phyloP scores from a whole-genome alignment of 2,797 vertebrate genomes.

The Pogoniulus pusillus region DNA sequence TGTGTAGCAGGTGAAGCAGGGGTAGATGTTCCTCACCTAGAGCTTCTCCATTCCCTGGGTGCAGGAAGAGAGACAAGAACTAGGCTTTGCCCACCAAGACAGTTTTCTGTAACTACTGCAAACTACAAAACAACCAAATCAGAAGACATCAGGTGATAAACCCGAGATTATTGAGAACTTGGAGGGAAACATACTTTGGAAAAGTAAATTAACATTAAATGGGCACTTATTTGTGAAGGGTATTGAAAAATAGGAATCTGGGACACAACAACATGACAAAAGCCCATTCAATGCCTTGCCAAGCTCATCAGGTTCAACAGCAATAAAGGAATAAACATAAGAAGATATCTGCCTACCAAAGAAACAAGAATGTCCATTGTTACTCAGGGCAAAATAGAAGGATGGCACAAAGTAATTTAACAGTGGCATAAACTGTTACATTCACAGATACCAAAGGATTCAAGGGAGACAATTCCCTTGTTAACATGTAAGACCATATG shows the following conservation, averaged over 20 bases:
- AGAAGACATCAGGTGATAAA: neutral
- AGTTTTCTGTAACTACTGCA: neutral
- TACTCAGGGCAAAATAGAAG: neutral
- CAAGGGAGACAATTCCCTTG: neutral
- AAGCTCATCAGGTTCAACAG: neutral
- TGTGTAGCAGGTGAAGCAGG: neutral
- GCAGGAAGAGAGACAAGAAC: accelerated
- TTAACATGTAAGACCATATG: neutral
- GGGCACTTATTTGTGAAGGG: neutral
- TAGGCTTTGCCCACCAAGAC: neutral
- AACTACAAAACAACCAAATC: neutral
- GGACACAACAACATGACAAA: neutral
- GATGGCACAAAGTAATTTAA: neutral
- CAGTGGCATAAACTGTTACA: neutral
- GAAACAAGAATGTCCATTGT: neutral
- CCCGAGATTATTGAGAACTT: neutral
- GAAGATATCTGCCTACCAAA: neutral
- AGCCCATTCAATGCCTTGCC: neutral
- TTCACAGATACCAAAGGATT: neutral
- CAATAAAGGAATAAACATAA: neutral
- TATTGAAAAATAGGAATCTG: neutral
- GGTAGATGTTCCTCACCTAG: neutral
- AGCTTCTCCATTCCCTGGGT: neutral
- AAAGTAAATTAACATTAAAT: neutral
- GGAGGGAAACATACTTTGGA: neutral